Conservation (phyloP, 2,888 invertebrate species). For the Leistus spinibarbis region DNA sequence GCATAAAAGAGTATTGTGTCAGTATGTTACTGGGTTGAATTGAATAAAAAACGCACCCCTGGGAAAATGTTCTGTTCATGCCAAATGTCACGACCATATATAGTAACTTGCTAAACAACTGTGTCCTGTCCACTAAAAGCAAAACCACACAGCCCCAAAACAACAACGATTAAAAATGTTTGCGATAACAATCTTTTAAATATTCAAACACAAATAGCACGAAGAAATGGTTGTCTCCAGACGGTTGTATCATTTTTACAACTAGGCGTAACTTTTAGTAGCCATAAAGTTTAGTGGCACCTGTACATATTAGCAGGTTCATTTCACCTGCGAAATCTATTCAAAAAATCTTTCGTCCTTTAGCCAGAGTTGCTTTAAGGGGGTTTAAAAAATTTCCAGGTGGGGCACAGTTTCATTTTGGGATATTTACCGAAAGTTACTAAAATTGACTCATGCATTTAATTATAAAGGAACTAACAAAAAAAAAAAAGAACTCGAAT, state of each 20-base stretch:
- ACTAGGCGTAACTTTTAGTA: slow-evolving; percentile 3
- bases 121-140: not conserved
- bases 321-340: slow-evolving; percentile 23
- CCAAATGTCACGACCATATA: slow-evolving; percentile 10
- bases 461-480: too few species aligned
- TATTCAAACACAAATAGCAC: not conserved
- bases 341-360: slow-evolving; percentile 2
- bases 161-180: not conserved
- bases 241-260: not conserved
- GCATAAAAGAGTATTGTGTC: not conserved
- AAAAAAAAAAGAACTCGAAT: too few species aligned
- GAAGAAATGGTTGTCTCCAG: not conserved
- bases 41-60: slow-evolving; percentile 13
- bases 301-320: slow-evolving; percentile 25
- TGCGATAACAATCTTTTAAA: not conserved
- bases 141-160: not conserved
- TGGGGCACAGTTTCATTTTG: not conserved
- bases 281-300: slow-evolving; percentile 14
- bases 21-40: slow-evolving; percentile 11
- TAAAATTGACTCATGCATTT: too few species aligned
- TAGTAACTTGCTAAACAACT: slow-evolving; percentile 5
- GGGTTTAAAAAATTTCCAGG: not conserved
- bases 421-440: too few species aligned
- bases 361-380: not conserved
- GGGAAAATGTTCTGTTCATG: not conserved